phyloP scores from a whole-genome alignment of 2,797 vertebrate genomes.

The Aeoliscus strigatus region DNA sequence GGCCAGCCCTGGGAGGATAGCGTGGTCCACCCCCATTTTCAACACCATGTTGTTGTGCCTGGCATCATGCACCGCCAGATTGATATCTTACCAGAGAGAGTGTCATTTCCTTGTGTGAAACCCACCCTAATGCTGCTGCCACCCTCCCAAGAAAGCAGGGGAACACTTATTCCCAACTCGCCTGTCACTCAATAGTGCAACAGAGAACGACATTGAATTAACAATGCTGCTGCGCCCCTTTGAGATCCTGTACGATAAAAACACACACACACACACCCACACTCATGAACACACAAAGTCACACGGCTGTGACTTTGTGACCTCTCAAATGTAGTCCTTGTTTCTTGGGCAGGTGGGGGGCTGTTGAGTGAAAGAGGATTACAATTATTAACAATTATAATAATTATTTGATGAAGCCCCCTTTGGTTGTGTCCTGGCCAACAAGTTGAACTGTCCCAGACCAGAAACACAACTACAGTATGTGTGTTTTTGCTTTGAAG shows the following conservation, averaged over 20 bases:
- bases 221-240: constrained; percentile 52
- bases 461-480: no score
- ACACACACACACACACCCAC: no score
- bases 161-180: constrained; percentile 49
- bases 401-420: no score
- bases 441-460: no score
- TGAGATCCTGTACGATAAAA: constrained; percentile 42
- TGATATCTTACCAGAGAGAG: constrained; percentile 74
- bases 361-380: no score
- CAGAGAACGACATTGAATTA: constrained; percentile 32
- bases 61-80: constrained; percentile 72
- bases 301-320: constrained; percentile 37
- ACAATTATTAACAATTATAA: no score
- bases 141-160: constrained; percentile 39
- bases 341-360: no score
- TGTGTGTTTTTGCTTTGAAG: no score
- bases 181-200: constrained; percentile 42
- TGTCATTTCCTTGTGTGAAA: constrained; percentile 76
- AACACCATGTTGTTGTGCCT: constrained; percentile 83
- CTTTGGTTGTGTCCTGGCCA: no score
- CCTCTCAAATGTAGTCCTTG: no score
- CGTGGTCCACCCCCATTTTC: constrained; percentile 71
- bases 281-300: constrained; percentile 24
- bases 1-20: constrained; percentile 22
- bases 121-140: constrained; percentile 25